Percentiles rank a stretch among this genome's conserved stretches.
Evolutionary conservation across 2,113 vertebrate species (phyloP).

Genomic region (Dicrurus megarhynchus): DNA sequence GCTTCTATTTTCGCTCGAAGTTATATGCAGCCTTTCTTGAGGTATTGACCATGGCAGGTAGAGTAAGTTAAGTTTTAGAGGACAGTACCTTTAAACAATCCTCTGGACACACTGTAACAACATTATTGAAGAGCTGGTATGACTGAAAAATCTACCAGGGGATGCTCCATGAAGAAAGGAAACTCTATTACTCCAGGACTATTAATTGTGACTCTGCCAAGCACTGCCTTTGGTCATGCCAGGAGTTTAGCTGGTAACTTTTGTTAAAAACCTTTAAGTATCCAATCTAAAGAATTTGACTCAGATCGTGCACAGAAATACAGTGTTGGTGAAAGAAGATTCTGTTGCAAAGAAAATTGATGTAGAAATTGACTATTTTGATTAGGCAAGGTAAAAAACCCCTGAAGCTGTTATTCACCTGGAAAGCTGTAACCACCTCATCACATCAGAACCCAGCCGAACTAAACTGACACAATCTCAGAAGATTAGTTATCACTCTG

Average conservation of each 20-base stretch:
- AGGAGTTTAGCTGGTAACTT: neutral
- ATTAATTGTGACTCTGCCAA: neutral
- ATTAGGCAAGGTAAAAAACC: neutral
- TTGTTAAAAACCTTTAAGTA: neutral
- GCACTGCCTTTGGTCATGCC: neutral
- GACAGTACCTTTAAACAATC: neutral
- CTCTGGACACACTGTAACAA: neutral
- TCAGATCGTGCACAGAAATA: neutral
- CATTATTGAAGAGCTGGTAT: neutral
- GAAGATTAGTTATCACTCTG: neutral
- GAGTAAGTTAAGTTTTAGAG: neutral
- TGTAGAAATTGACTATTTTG: neutral
- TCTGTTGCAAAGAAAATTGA: neutral
- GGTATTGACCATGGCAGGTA: neutral
- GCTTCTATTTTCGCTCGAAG: neutral
- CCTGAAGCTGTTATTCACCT: neutral
- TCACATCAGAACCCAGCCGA: neutral
- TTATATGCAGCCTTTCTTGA: neutral
- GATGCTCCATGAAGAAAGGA: neutral
- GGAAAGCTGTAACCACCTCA: neutral
- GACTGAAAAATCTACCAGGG: neutral
- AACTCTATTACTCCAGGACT: neutral
- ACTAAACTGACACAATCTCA: neutral
- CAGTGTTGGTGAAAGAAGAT: neutral
- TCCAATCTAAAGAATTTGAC: neutral